Evolutionary conservation across 2,888 invertebrate species (phyloP).

Genomic region (Tenthredo notha): DNA sequence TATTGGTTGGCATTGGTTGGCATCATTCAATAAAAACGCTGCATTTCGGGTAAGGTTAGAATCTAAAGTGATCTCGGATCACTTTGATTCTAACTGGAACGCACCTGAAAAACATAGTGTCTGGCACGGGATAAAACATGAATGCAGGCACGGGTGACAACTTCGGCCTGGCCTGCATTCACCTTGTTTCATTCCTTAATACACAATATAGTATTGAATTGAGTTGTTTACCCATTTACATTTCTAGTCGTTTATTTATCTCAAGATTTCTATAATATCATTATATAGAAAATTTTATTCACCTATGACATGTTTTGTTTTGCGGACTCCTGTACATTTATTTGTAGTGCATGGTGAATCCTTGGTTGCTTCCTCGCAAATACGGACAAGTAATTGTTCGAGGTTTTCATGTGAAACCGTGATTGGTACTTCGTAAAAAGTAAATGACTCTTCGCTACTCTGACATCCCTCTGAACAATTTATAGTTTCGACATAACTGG

Average conservation of each 20-base stretch:
- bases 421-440: slow-evolving; percentile 25
- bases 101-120: too few species aligned
- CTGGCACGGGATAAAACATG: too few species aligned
- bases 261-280: background rate
- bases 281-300: background rate
- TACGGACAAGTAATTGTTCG: background rate
- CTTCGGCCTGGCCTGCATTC: too few species aligned
- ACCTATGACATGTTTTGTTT: slow-evolving; percentile 32
- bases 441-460: slow-evolving; percentile 3
- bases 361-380: slow-evolving; percentile 29
- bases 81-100: too few species aligned
- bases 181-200: too few species aligned
- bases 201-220: background rate
- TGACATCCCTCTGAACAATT: slow-evolving; percentile 29
- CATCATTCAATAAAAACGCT: too few species aligned
- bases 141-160: too few species aligned
- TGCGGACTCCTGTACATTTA: slow-evolving; percentile 34
- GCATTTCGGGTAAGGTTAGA: too few species aligned
- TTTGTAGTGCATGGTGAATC: slow-evolving; percentile 1
- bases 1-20: too few species aligned
- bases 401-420: slow-evolving; percentile 10
- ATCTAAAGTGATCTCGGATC: too few species aligned
- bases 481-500: background rate
- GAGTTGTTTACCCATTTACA: background rate
- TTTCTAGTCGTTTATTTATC: slow-evolving; percentile 4